Percentiles rank a stretch among this genome's conserved stretches.
Evolutionary conservation across 2,113 vertebrate genomes (phyloP).

Genomic region (Nycticryphes semicollaris): DNA sequence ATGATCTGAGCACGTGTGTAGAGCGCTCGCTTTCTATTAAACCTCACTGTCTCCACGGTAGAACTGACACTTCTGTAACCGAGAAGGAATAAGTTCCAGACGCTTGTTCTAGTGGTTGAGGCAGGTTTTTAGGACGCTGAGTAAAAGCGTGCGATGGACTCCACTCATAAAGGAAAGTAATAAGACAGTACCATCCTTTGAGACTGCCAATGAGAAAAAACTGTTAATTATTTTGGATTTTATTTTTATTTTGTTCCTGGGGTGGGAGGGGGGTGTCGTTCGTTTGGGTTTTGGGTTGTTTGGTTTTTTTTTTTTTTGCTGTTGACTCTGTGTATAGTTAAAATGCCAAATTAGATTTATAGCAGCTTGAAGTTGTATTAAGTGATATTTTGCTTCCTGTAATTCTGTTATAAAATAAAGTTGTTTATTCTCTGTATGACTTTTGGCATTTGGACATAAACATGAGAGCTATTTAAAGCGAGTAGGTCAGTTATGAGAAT

Average conservation of each 20-base stretch:
- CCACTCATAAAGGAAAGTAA: slow-evolving; percentile 11
- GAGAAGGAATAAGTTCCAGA: slow-evolving; percentile 54
- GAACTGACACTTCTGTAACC: slow-evolving; percentile 69
- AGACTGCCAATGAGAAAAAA: slow-evolving; percentile 62
- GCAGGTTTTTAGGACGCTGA: slow-evolving; percentile 47
- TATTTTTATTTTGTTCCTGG: slow-evolving; percentile 50
- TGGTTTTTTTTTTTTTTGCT: not conserved
- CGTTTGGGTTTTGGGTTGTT: not conserved
- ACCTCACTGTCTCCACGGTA: slow-evolving; percentile 70
- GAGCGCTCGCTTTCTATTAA: slow-evolving; percentile 72
- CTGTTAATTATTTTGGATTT: slow-evolving; percentile 66
- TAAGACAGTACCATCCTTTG: slow-evolving; percentile 36
- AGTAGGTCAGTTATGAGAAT: not conserved
- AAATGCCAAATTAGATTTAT: slow-evolving; percentile 81
- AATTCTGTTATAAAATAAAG: slow-evolving; percentile 97
- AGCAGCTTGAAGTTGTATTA: slow-evolving; percentile 86
- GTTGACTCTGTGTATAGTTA: slow-evolving; percentile 79
- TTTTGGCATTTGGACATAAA: not conserved
- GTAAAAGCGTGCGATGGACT: not conserved
- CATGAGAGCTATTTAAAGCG: not conserved
- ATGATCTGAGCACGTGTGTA: slow-evolving; percentile 73
- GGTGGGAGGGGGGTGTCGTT: not conserved
- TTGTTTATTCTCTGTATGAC: slow-evolving; percentile 87
- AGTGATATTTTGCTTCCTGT: slow-evolving; percentile 85
- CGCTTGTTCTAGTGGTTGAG: slow-evolving; percentile 52